phyloP scores from a whole-genome alignment of 2,888 invertebrate species.

The Sturmia bella region DNA sequence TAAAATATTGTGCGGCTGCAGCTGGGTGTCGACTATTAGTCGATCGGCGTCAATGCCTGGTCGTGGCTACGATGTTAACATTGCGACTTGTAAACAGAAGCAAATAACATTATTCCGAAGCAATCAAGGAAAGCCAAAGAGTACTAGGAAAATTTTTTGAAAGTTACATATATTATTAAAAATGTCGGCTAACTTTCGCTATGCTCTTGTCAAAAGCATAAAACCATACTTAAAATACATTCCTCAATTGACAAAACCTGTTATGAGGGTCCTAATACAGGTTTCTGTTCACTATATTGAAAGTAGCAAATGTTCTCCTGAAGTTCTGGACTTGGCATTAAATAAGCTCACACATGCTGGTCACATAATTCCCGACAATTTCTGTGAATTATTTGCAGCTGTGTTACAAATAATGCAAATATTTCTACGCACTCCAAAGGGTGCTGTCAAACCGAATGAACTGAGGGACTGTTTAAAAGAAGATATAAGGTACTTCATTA shows the following conservation, averaged over 20 bases:
- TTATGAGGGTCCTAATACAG: slow-evolving; percentile 81
- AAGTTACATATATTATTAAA: slow-evolving; percentile 37
- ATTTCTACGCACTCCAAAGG: slow-evolving; percentile 82
- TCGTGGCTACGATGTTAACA: too few relatives aligned
- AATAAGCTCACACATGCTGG: slow-evolving; percentile 81
- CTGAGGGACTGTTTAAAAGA: slow-evolving; percentile 82
- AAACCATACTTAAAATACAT: slow-evolving; percentile 79
- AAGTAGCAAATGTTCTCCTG: slow-evolving; percentile 80
- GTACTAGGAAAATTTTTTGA: background rate
- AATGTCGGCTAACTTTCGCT: slow-evolving; percentile 80
- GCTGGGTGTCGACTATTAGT: too few relatives aligned
- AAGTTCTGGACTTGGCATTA: slow-evolving; percentile 80
- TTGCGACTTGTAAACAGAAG: background rate
- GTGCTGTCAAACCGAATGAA: slow-evolving; percentile 82
- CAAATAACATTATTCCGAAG: background rate
- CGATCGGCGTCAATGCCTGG: too few relatives aligned
- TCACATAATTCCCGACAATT: slow-evolving; percentile 81
- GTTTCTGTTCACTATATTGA: slow-evolving; percentile 82
- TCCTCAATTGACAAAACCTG: slow-evolving; percentile 80
- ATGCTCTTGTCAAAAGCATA: slow-evolving; percentile 77
- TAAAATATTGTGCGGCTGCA: too few relatives aligned
- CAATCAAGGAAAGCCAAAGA: background rate
- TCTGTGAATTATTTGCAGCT: slow-evolving; percentile 83
- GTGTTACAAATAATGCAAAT: slow-evolving; percentile 82
- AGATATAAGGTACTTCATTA: slow-evolving; percentile 81